Conservation (phyloP, 2,113 vertebrate species). For the Ornithorhynchus anatinus region DNA sequence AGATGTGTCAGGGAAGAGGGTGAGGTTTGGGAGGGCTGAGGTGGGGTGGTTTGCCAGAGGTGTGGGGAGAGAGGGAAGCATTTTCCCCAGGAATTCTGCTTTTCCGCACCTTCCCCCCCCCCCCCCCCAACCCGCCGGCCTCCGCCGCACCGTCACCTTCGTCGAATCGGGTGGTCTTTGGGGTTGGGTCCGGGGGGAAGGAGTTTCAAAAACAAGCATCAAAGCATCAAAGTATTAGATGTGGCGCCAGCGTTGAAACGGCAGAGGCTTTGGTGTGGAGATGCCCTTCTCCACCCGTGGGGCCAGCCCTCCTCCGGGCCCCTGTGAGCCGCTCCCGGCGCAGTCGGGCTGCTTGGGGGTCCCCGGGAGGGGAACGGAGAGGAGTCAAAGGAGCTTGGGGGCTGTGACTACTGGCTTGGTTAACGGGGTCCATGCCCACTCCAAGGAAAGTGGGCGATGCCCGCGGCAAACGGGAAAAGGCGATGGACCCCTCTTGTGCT, state of each 20-base stretch:
- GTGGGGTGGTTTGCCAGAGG: not conserved
- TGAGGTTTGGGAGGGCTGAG: not conserved
- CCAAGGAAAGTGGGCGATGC: no score
- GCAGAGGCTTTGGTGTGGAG: not conserved
- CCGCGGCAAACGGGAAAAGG: no score
- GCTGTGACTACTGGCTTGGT: no score
- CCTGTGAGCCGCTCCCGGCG: no score
- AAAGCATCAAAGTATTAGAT: conserved; percentile 13
- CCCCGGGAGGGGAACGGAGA: no score
- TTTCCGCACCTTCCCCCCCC: conserved; percentile 3
- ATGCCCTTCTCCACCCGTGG: not conserved
- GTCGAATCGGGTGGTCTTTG: conserved; percentile 19
- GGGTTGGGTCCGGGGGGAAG: conserved; percentile 1
- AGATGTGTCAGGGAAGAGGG: not conserved
- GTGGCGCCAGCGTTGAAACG: not conserved
- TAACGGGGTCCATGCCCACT: no score
- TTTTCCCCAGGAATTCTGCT: conserved; percentile 8
- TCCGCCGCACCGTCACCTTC: not conserved
- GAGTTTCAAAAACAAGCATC: conserved; percentile 5
- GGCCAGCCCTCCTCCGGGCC: not conserved
- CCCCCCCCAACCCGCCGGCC: no score
- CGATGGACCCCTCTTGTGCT: not conserved
- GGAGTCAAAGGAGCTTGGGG: no score
- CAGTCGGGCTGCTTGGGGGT: no score
- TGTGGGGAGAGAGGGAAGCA: not conserved